Evolutionary conservation across 2,888 invertebrate species (phyloP), one percentile per base, ranked within the genome.

Genomic region (Plebejus argus): DNA sequence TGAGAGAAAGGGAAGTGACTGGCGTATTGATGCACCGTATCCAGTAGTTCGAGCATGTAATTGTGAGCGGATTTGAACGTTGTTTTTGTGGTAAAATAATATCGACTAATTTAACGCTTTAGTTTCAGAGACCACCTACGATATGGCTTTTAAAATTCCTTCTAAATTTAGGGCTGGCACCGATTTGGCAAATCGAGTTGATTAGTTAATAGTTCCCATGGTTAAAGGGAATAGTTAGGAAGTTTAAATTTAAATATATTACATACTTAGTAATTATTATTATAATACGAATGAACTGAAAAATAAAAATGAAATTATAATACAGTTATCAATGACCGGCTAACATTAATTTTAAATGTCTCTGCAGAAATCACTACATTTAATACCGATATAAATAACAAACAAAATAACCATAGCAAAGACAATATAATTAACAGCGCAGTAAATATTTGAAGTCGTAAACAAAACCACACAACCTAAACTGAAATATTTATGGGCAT

Each of bases 1-100:
- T 72, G 6, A 39, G 45, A 53, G 85, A 82, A 84, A 83, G 90
- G 92, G 91, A 92, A 92, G 89, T 91, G 89, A 91, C 89, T 86
- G 77, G 88, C 87, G 82, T 83, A 85, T 84, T 82, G 80, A 81
- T 83, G 82, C 80, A 85, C 85, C 91, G 88, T 91, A 82, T 82
- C 81, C 79, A 76, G 80, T 79, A 81, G 81, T 81, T 78, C 78
- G 79, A 78, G 79, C 85, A 83, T 85, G 87, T 89, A 91, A 92
- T 91, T 85, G 84, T 82, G 83, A 84, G 86, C 86, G 83, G 86
- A 86, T 87, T 66, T 90, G 88, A 84, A 84, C 83, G 84, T 89
- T 89, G 85, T 89, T 86, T 87, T 81, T 80, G 83, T 81, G 80
- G 80, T 77, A 83, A 83, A 83, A 85, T 81, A 82, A 81, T 58